phyloP scores from a whole-genome alignment of 2,113 vertebrate species.

The Ivindomyrus marchei region DNA sequence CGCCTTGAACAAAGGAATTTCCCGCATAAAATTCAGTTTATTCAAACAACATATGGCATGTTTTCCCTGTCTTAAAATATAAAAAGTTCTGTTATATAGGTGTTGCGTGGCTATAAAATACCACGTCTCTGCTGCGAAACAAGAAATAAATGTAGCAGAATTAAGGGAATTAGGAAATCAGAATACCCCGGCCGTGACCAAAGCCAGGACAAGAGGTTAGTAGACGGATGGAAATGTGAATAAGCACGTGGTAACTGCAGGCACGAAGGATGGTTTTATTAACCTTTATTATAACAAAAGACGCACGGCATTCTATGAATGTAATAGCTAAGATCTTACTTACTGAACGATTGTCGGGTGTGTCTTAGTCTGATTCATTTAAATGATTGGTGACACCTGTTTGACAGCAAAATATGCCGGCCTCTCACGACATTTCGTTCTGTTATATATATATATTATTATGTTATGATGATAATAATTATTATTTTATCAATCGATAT shows the following conservation, averaged over 20 bases:
- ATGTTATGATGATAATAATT: background rate
- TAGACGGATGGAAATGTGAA: background rate
- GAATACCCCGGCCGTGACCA: background rate
- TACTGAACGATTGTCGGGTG: background rate
- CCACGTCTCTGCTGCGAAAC: background rate
- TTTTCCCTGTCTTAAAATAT: background rate
- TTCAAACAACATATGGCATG: background rate
- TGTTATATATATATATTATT: background rate
- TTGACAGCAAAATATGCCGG: constrained; percentile 19
- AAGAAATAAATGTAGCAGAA: background rate
- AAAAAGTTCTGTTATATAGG: background rate
- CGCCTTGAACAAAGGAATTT: background rate
- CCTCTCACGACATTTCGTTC: background rate
- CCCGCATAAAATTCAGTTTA: background rate
- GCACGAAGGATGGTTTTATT: background rate
- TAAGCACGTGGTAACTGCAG: background rate
- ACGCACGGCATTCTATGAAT: background rate
- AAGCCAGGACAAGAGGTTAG: background rate
- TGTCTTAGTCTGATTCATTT: background rate
- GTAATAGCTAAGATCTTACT: background rate
- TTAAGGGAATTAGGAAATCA: background rate
- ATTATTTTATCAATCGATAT: background rate
- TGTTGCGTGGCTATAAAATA: background rate
- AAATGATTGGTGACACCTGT: background rate
- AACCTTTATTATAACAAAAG: background rate